Percentiles rank a stretch among this genome's conserved stretches.
phyloP scores from a whole-genome alignment of 2,113 vertebrate species.

The Coryphaenoides rupestris region DNA sequence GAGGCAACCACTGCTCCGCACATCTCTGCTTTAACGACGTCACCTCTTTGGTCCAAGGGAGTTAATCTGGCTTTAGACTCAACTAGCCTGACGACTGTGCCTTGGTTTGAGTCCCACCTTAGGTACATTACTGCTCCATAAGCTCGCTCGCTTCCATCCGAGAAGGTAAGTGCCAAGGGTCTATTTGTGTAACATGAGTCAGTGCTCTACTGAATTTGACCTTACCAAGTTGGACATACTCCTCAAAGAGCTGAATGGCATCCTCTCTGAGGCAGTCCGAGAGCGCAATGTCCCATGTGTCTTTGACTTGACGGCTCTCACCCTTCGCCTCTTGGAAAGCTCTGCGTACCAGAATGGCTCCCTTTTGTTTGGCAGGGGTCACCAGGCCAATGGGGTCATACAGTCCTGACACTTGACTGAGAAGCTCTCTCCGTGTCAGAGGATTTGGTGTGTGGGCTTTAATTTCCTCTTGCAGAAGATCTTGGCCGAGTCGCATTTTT shows the following conservation, averaged over 20 bases:
- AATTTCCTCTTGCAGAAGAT: too few species aligned
- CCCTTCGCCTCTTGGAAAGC: too few species aligned
- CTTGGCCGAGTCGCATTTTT: too few species aligned
- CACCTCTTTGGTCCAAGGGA: conserved; percentile 16
- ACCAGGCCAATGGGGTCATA: too few species aligned
- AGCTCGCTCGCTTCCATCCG: conserved; percentile 12
- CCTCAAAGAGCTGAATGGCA: conserved; percentile 20
- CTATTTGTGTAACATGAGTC: background rate
- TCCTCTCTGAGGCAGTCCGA: conserved; percentile 17
- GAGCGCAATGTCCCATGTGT: too few species aligned
- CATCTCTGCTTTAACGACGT: conserved; percentile 27
- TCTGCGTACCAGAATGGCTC: too few species aligned
- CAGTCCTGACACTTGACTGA: too few species aligned
- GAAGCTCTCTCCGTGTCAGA: too few species aligned
- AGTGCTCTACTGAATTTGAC: conserved; percentile 10
- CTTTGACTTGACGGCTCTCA: too few species aligned
- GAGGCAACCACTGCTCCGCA: background rate
- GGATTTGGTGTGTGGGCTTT: too few species aligned
- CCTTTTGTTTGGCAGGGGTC: too few species aligned
- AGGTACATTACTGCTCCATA: conserved; percentile 8
- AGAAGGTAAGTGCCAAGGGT: conserved; percentile 10
- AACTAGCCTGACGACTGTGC: too few species aligned
- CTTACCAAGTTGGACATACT: conserved; percentile 10
- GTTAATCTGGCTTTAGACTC: conserved; percentile 26
- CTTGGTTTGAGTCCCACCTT: conserved; percentile 3